phyloP scores from a whole-genome alignment of 2,113 vertebrate species.

The Elanus axillaris region DNA sequence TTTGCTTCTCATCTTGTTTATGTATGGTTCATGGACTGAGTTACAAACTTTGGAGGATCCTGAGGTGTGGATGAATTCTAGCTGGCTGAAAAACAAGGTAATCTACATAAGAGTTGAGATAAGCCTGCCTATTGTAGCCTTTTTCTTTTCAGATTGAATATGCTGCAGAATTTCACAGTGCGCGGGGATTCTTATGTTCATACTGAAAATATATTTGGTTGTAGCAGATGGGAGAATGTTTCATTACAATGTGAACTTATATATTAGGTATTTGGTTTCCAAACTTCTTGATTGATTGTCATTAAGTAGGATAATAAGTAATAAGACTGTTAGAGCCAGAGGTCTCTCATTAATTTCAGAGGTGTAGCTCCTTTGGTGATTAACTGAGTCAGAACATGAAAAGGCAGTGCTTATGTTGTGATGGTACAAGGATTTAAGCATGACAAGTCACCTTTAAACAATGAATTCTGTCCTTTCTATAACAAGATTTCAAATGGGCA shows the following conservation, averaged over 20 bases:
- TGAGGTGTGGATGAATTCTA: neutral
- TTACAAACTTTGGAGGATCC: neutral
- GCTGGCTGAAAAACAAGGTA: neutral
- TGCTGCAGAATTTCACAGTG: neutral
- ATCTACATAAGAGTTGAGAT: neutral
- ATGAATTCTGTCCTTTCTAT: neutral
- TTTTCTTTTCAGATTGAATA: neutral
- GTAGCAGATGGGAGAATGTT: neutral
- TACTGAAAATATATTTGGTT: neutral
- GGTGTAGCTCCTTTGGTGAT: neutral
- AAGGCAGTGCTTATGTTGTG: neutral
- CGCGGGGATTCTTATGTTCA: neutral
- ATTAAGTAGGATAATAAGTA: neutral
- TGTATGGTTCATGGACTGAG: neutral
- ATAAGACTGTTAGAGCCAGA: neutral
- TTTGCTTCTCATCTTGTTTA: neutral
- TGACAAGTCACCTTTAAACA: neutral
- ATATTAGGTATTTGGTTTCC: neutral
- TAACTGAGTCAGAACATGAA: neutral
- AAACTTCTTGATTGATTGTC: neutral
- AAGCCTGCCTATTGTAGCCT: neutral
- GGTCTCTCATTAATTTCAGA: neutral
- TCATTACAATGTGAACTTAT: neutral
- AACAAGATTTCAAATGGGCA: neutral
- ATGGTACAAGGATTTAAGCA: neutral